These are phyloP conservation scores for Palloptera scutellata DNA, from an alignment of 2,888 invertebrate species.

Conservation along the genomic window DNA sequence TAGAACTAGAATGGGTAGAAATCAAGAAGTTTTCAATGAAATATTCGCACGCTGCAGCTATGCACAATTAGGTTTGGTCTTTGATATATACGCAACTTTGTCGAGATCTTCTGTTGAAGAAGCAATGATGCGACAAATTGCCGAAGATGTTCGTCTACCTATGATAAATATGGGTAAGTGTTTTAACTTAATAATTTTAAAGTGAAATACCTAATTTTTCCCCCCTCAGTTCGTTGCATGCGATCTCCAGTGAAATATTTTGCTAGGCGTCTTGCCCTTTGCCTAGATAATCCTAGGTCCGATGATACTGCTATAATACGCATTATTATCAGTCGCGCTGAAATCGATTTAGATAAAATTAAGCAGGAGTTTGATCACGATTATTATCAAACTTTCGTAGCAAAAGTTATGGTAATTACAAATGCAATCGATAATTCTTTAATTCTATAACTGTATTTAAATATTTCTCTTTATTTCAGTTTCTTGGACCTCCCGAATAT, in stretches of 20 bases:
- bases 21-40: conserved; percentile 74
- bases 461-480: conserved; percentile 9
- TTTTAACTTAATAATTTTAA: too few species aligned
- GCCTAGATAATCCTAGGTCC: conserved; percentile 75
- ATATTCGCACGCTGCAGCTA: conserved; percentile 77
- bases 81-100: conserved; percentile 75
- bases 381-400: conserved; percentile 74
- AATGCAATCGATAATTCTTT: too few species aligned
- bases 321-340: conserved; percentile 72
- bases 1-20: conserved; percentile 74
- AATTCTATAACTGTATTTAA: too few species aligned
- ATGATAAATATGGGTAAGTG: conserved; percentile 71
- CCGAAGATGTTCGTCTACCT: conserved; percentile 72
- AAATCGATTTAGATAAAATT: conserved; percentile 74
- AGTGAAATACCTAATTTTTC: too few species aligned
- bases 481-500: conserved; percentile 24
- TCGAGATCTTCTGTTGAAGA: conserved; percentile 76
- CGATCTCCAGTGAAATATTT: conserved; percentile 72
- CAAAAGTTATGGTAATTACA: conserved; percentile 67
- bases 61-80: conserved; percentile 72
- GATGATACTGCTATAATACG: conserved; percentile 75
- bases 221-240: conserved; percentile 72
- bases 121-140: conserved; percentile 71
- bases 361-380: conserved; percentile 73
- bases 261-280: conserved; percentile 70